These are phyloP conservation scores for Sminthopsis crassicaudata DNA, from an alignment of 2,113 vertebrate species.

Conservation along the genomic window DNA sequence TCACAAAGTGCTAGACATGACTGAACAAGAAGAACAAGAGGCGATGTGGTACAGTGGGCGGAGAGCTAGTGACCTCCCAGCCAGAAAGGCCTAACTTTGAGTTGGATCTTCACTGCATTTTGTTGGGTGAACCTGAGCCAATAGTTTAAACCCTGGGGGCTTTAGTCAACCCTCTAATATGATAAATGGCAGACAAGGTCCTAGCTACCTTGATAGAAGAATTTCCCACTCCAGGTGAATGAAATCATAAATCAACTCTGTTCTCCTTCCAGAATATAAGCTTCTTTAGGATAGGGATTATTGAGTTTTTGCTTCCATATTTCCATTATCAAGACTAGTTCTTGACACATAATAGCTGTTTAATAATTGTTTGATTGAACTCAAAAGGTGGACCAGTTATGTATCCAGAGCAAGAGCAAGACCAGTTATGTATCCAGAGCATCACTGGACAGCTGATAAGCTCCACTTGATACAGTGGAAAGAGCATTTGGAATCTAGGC, in stretches of 20 bases:
- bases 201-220: not conserved
- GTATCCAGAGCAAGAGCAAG: not conserved
- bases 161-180: not conserved
- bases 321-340: not conserved
- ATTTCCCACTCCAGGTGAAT: not conserved
- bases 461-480: not conserved
- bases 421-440: no score
- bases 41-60: not conserved
- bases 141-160: not conserved
- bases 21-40: not conserved
- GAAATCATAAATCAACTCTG: not conserved
- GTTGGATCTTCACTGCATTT: not conserved
- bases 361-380: not conserved
- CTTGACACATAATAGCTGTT: no score
- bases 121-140: not conserved
- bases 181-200: not conserved
- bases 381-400: not conserved
- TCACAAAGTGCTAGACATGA: not conserved
- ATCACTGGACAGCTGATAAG: no score
- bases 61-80: not conserved
- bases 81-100: not conserved
- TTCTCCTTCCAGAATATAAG: not conserved
- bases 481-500: not conserved
- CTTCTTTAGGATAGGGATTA: not conserved
- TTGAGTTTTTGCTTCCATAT: not conserved